Percentiles rank a stretch among this genome's conserved stretches.
These are phyloP conservation scores for Byasa hedistus DNA, from an alignment of 2,888 invertebrate species.

Conservation along the genomic window DNA sequence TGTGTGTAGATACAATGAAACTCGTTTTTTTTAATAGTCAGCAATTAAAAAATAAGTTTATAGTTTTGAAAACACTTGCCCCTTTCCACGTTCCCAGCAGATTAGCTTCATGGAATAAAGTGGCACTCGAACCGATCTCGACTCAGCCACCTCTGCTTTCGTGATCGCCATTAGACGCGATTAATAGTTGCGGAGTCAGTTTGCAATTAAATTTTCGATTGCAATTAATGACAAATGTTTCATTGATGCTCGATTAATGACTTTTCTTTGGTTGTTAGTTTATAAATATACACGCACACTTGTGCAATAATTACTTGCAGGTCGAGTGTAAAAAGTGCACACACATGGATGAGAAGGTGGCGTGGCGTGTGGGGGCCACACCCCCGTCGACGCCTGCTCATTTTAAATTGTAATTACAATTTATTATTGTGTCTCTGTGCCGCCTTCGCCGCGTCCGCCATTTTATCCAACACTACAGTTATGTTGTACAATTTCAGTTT, in stretches of 20 bases:
- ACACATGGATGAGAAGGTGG: slow-evolving; percentile 63
- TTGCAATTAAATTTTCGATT: slow-evolving; percentile 6
- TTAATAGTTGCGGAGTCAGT: slow-evolving; percentile 4
- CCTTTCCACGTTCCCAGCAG: slow-evolving; percentile 12
- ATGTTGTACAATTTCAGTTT: slow-evolving; percentile 43
- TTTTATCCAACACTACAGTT: slow-evolving; percentile 62
- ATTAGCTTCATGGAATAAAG: slow-evolving; percentile 29
- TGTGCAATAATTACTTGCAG: slow-evolving; percentile 58
- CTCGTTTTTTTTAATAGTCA: neutral
- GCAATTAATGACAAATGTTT: slow-evolving; percentile 24
- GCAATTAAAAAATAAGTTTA: slow-evolving; percentile 17
- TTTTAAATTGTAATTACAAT: slow-evolving; percentile 81
- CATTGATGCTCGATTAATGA: slow-evolving; percentile 32
- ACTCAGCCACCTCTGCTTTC: slow-evolving; percentile 11
- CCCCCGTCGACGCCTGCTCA: slow-evolving; percentile 77
- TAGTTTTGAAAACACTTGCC: slow-evolving; percentile 12
- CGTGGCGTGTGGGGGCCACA: slow-evolving; percentile 66
- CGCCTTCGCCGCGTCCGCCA: slow-evolving; percentile 73
- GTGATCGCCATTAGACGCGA: slow-evolving; percentile 3
- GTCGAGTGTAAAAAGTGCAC: slow-evolving; percentile 67
- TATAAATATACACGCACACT: slow-evolving; percentile 41
- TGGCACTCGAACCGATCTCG: slow-evolving; percentile 31
- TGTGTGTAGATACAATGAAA: slow-evolving; percentile 1
- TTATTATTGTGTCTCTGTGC: slow-evolving; percentile 79
- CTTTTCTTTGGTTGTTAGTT: slow-evolving; percentile 37